These are phyloP conservation scores for Gymnobelideus leadbeateri DNA, from an alignment of 2,113 vertebrate genomes.

Conservation along the genomic window DNA sequence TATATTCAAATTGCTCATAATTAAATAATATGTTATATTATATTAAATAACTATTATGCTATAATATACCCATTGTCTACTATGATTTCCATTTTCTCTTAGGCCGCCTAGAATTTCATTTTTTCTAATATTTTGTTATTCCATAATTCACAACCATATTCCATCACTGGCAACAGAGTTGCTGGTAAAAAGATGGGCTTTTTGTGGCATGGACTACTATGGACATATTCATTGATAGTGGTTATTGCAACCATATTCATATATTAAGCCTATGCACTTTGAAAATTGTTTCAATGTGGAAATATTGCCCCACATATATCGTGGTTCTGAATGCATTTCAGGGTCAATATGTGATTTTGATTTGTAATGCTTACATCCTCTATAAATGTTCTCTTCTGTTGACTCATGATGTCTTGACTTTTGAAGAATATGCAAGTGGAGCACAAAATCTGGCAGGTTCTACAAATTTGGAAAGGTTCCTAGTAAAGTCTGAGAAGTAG, in stretches of 20 bases:
- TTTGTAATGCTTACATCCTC: background rate
- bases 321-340: constrained; percentile 5
- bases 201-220: background rate
- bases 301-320: background rate
- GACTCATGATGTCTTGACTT: background rate
- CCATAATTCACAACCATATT: background rate
- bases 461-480: background rate
- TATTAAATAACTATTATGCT: background rate
- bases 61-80: background rate
- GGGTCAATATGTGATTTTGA: constrained; percentile 23
- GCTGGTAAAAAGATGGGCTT: background rate
- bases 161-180: background rate
- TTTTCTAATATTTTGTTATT: background rate
- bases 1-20: background rate
- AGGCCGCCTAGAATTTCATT: background rate
- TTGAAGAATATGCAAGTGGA: background rate
- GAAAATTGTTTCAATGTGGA: constrained; percentile 40
- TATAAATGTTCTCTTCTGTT: background rate
- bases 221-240: background rate
- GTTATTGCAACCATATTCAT: background rate
- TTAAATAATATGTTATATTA: background rate
- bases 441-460: background rate
- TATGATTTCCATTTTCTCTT: background rate
- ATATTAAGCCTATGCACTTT: constrained; percentile 17
- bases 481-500: background rate